Evolutionary conservation across 2,888 invertebrate species (phyloP).

Genomic region (Tetranychus truncatus): DNA sequence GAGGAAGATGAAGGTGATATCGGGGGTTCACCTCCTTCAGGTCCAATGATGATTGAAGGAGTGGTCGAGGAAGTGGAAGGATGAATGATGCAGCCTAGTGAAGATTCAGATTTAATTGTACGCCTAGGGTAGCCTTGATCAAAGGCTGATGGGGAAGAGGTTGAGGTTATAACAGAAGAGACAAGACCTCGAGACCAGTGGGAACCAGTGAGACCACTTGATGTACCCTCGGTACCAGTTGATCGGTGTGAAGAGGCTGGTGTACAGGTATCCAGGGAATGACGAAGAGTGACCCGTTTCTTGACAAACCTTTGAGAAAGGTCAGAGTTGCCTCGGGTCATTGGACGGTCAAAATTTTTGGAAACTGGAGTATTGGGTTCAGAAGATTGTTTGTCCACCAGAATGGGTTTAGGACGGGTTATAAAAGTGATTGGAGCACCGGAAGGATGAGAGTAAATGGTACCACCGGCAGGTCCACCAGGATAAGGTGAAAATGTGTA

Average conservation of each 20-base stretch:
- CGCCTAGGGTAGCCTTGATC: background rate
- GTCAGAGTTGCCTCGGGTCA: slow-evolving; percentile 45
- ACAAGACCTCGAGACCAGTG: slow-evolving; percentile 13
- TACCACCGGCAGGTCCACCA: background rate
- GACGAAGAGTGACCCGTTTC: slow-evolving; percentile 61
- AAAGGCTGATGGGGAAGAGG: background rate
- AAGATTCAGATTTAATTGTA: slow-evolving; percentile 10
- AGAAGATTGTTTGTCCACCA: slow-evolving; percentile 54
- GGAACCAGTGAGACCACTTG: background rate
- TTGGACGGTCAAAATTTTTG: slow-evolving; percentile 37
- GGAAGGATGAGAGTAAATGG: background rate
- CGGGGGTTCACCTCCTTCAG: background rate
- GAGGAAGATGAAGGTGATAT: background rate
- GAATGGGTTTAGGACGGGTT: slow-evolving; percentile 44
- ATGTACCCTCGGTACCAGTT: background rate
- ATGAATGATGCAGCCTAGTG: slow-evolving; percentile 5
- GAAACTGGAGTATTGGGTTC: slow-evolving; percentile 57
- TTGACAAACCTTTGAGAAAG: slow-evolving; percentile 53
- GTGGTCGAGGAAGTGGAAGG: background rate
- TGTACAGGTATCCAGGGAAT: slow-evolving; percentile 25
- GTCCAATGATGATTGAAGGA: background rate
- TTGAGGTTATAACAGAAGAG: background rate
- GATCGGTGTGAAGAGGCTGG: slow-evolving; percentile 7
- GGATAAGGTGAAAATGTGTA: background rate
- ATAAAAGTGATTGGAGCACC: slow-evolving; percentile 21